Evolutionary conservation across 2,888 invertebrate genomes (phyloP).

Genomic region (Fragum sueziense): DNA sequence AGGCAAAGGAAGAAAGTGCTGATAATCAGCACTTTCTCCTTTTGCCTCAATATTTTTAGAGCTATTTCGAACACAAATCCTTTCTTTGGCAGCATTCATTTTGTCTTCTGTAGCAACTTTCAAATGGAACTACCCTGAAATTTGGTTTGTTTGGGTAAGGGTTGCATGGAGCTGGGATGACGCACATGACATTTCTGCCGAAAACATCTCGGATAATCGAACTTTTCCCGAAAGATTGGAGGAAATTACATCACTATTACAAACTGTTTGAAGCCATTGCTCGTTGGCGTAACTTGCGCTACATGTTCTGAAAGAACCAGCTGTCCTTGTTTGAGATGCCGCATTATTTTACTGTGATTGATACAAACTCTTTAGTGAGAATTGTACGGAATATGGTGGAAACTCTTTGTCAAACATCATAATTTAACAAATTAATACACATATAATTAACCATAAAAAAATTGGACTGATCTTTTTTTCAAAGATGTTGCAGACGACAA

Average conservation of each 20-base stretch:
- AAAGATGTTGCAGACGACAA: too few relatives aligned
- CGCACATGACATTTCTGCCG: slow-evolving; percentile 44
- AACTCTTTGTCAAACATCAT: slow-evolving; percentile 22
- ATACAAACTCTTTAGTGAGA: slow-evolving; percentile 20
- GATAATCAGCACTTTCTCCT: too few relatives aligned
- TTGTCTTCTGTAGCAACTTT: too few relatives aligned
- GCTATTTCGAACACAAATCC: too few relatives aligned
- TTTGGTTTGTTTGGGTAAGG: too few relatives aligned
- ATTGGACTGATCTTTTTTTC: not conserved
- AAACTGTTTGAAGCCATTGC: slow-evolving; percentile 43
- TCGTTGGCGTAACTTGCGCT: slow-evolving; percentile 35
- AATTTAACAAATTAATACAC: not conserved
- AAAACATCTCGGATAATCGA: slow-evolving; percentile 37
- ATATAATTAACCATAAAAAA: not conserved
- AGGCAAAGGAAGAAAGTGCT: too few relatives aligned
- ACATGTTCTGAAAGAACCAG: slow-evolving; percentile 39
- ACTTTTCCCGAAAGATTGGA: slow-evolving; percentile 41
- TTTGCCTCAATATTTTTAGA: too few relatives aligned
- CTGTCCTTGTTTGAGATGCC: slow-evolving; percentile 29
- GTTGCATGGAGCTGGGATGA: slow-evolving; percentile 53
- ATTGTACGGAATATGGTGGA: slow-evolving; percentile 29
- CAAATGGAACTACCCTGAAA: too few relatives aligned
- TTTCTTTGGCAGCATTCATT: too few relatives aligned
- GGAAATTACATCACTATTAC: slow-evolving; percentile 22
- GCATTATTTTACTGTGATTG: slow-evolving; percentile 44